These are phyloP conservation scores for Theocolax elegans DNA, from an alignment of 1,140 invertebrate genomes.

Conservation along the genomic window DNA sequence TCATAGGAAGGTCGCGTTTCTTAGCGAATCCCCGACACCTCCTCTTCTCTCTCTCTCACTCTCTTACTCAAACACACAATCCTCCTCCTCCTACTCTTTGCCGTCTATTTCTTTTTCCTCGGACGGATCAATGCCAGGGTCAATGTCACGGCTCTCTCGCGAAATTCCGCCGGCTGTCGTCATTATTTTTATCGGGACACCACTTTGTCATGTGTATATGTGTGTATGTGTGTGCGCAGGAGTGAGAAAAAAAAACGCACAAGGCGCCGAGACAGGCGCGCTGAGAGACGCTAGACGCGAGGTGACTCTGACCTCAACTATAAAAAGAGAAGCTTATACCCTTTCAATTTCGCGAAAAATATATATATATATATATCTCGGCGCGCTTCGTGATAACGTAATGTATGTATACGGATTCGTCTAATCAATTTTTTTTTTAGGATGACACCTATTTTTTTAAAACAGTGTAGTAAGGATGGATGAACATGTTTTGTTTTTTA, in stretches of 20 bases:
- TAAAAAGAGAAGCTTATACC: no score
- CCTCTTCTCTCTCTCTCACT: constrained; percentile 35
- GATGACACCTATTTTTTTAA: no score
- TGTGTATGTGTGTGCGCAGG: no score
- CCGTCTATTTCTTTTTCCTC: neutral
- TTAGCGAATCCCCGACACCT: no score
- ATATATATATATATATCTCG: neutral
- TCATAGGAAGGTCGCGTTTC: constrained; percentile 59
- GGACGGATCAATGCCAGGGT: constrained; percentile 62
- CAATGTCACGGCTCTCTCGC: constrained; percentile 58
- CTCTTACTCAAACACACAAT: constrained; percentile 47
- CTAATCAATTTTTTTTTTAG: no score
- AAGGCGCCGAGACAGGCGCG: neutral
- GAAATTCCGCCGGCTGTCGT: constrained; percentile 40
- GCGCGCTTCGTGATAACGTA: no score
- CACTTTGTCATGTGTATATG: neutral
- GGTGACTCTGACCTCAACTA: no score
- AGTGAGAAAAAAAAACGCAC: neutral
- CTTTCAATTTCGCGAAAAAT: no score
- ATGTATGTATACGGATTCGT: no score
- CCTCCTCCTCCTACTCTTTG: constrained; percentile 44
- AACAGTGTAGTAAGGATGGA: no score
- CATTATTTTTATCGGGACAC: constrained; percentile 25
- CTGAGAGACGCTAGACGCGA: no score
- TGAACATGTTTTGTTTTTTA: no score